Base-by-base conservation (phyloP, 2,113 vertebrate species). In the Perca flavescens region DNA sequence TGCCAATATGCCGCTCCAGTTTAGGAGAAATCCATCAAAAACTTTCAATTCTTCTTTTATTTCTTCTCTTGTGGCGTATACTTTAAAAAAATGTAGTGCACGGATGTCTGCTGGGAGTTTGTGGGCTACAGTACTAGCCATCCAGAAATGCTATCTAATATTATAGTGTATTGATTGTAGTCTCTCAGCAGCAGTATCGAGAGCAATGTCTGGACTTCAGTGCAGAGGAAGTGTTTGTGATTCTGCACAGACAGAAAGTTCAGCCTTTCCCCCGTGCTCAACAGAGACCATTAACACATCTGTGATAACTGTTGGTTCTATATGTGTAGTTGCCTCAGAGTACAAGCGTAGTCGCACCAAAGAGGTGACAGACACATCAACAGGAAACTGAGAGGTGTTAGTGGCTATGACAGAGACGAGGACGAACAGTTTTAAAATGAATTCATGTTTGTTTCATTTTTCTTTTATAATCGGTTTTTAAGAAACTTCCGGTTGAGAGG, bases 221-320 rank as follows among this genome's bases (percentile, higher is more conserved):
- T 63, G 46, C 50, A 34, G 53, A 64, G 60, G 52, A 68, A 52
- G 56, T 61, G 47, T 66, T 54, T 13, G 62, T 15, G 47, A 28
- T 25, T 57, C 66, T 82, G 70, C 67, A 83, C 54, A 64, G 15
- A 52, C 22, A 43, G 53, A 68, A 47, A 31, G 46, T 54, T 78
- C n/a, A 65, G 62, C 40, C 14, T 61, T 34, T 47, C 50, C 28
- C 57, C 25, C 31, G 25, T 21, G 31, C 47, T 28, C 68, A 78
- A 34, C 19, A 66, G 72, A 86, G 68, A 72, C 87, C 83, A 85
- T 88, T 85, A 80, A 73, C 66, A 79, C 65, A 83, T 69, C 66
- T 80, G 50, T 40, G 19, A 60, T 58, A 49, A 58, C 57, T 60
- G 74, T 73, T 62, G 25, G 13, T 14, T 72, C 56, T 53, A 10